A percentile compares a stretch with the other conserved stretches of the same genome.
phyloP scores from a whole-genome alignment of 2,888 invertebrate genomes.

The Teleiodes luculella region DNA sequence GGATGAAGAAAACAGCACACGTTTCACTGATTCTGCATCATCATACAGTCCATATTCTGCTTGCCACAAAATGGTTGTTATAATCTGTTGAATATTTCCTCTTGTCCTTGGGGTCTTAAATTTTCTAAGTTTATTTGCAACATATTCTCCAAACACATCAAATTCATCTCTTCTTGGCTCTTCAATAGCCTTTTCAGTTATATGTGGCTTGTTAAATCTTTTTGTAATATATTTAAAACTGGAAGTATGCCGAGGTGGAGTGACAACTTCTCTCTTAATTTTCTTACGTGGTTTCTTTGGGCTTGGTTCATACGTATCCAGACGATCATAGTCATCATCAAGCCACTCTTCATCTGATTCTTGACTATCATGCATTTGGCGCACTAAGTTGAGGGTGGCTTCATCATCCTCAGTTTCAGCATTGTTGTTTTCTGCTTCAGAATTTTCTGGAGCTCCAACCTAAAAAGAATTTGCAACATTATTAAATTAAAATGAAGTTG shows the following conservation, averaged over 20 bases:
- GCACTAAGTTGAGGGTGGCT: slow-evolving; percentile 49
- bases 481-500: too few species aligned
- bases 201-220: slow-evolving; percentile 10
- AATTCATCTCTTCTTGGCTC: slow-evolving; percentile 55
- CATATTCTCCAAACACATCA: slow-evolving; percentile 64
- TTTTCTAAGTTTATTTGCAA: slow-evolving; percentile 65
- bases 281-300: slow-evolving; percentile 51
- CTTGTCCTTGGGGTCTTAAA: slow-evolving; percentile 50
- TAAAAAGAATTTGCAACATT: slow-evolving; percentile 28
- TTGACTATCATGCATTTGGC: slow-evolving; percentile 48
- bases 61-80: slow-evolving; percentile 69
- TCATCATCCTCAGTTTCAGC: slow-evolving; percentile 39
- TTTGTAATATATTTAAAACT: slow-evolving; percentile 19
- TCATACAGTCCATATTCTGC: slow-evolving; percentile 68
- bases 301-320: slow-evolving; percentile 52
- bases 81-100: slow-evolving; percentile 65
- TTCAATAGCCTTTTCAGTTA: slow-evolving; percentile 34
- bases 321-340: slow-evolving; percentile 55
- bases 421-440: slow-evolving; percentile 40
- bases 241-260: slow-evolving; percentile 36
- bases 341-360: slow-evolving; percentile 68
- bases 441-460: slow-evolving; percentile 52
- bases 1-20: slow-evolving; percentile 45
- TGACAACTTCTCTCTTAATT: slow-evolving; percentile 58
- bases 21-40: slow-evolving; percentile 58